Evolutionary conservation across 2,113 vertebrate species (phyloP).

Genomic region (Mormoops blainvillei): DNA sequence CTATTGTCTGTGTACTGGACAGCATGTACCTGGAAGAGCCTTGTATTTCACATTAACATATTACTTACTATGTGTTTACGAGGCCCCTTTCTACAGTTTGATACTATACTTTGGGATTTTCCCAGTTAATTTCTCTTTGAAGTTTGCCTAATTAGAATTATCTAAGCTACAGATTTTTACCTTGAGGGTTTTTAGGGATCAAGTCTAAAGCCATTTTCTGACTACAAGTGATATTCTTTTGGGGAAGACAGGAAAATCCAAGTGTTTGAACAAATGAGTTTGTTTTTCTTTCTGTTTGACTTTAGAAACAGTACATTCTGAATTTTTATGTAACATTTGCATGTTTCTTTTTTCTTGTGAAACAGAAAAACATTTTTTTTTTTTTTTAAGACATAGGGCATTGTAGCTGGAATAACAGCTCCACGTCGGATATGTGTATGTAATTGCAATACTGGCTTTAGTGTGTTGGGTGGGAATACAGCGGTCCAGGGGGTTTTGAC

Average conservation of each 20-base stretch:
- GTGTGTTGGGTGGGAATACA: neutral
- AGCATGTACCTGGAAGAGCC: neutral
- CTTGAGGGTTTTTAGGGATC: neutral
- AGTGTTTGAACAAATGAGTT: constrained; percentile 7
- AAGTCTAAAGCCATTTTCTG: neutral
- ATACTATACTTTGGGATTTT: neutral
- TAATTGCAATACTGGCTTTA: neutral
- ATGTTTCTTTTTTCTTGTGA: neutral
- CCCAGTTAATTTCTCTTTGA: neutral
- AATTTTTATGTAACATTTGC: constrained; percentile 37
- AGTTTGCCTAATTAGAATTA: constrained; percentile 32
- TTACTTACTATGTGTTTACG: neutral
- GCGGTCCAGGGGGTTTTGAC: neutral
- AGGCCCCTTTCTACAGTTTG: neutral
- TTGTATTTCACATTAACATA: neutral
- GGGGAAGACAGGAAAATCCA: neutral
- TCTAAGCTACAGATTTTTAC: neutral
- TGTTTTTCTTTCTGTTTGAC: constrained; percentile 31
- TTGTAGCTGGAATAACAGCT: neutral
- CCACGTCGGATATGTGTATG: neutral
- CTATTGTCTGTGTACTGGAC: neutral
- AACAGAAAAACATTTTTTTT: constrained; percentile 3
- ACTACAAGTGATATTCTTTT: constrained; percentile 15
- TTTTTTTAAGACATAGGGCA: neutral
- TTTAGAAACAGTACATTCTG: neutral